phyloP scores from a whole-genome alignment of 2,888 invertebrate genomes.

The Eremobia ochroleuca region DNA sequence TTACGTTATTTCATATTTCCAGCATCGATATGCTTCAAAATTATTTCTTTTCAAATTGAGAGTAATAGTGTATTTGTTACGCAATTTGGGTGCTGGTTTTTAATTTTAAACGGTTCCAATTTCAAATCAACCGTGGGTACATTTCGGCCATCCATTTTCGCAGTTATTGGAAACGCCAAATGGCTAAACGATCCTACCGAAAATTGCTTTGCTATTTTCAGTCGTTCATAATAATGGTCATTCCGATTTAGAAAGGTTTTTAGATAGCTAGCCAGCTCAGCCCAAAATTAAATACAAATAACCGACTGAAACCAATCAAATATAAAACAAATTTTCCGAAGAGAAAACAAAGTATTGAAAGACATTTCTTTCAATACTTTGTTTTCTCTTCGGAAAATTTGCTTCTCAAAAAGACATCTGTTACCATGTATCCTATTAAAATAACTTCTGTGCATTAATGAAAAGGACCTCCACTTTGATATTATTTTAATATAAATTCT shows the following conservation, averaged over 20 bases:
- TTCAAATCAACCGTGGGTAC: neutral
- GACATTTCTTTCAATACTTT: too few species aligned
- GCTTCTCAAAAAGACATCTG: constrained; percentile 43
- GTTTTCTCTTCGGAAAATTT: too few species aligned
- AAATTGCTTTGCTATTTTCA: constrained; percentile 1
- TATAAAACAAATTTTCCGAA: neutral
- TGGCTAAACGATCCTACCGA: neutral
- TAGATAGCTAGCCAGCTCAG: neutral
- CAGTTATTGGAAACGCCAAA: constrained; percentile 19
- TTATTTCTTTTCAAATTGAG: too few species aligned
- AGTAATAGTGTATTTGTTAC: too few species aligned
- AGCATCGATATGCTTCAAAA: too few species aligned
- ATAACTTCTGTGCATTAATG: constrained; percentile 43
- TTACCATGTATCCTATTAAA: constrained; percentile 38
- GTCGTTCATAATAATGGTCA: constrained; percentile 20
- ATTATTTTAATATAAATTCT: constrained; percentile 47
- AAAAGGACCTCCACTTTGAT: constrained; percentile 26
- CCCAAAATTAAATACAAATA: constrained; percentile 10
- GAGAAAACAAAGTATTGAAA: neutral
- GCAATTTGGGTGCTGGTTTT: too few species aligned
- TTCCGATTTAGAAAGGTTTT: constrained; percentile 1
- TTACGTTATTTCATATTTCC: too few species aligned
- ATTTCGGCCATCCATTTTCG: neutral
- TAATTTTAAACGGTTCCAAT: neutral
- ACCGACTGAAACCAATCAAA: neutral